A percentile compares a stretch with the other conserved stretches of the same genome.
phyloP scores from a whole-genome alignment of 2,888 invertebrate species.

The Schrankia costaestrigalis region DNA sequence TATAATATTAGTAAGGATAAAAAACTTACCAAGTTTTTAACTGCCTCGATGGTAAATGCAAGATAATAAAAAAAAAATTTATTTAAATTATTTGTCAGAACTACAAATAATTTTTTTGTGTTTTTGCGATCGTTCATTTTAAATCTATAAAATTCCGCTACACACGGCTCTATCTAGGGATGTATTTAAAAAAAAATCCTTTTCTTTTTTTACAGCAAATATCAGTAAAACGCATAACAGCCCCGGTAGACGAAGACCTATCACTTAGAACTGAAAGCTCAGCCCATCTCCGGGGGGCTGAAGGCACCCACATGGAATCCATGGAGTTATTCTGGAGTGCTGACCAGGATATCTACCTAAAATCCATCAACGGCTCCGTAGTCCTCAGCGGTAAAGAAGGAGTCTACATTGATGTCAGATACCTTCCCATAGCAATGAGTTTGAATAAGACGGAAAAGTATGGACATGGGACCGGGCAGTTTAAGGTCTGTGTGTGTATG shows the following conservation, averaged over 20 bases:
- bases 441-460: conserved; percentile 51
- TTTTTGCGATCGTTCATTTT: too few species aligned
- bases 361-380: conserved; percentile 88
- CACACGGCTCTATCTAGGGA: background rate
- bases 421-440: conserved; percentile 83
- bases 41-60: too few species aligned
- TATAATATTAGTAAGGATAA: too few species aligned
- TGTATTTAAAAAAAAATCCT: background rate
- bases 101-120: too few species aligned
- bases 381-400: conserved; percentile 86
- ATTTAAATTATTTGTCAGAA: too few species aligned
- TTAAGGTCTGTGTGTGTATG: conserved; percentile 94
- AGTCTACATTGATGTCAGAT: conserved; percentile 85
- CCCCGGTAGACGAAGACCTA: conserved; percentile 86
- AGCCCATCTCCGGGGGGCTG: conserved; percentile 87
- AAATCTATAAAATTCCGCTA: too few species aligned
- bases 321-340: conserved; percentile 87
- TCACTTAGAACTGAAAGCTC: conserved; percentile 84
- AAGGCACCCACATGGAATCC: conserved; percentile 87
- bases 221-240: conserved; percentile 86
- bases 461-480: conserved; percentile 78
- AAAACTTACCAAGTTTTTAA: too few species aligned
- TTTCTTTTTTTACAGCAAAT: conserved; percentile 66
- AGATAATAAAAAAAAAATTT: too few species aligned
- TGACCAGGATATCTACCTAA: conserved; percentile 88